A percentile compares a stretch with the other conserved stretches of the same genome.
Conservation (phyloP, 2,888 invertebrate species). For the Tachina grossa region DNA sequence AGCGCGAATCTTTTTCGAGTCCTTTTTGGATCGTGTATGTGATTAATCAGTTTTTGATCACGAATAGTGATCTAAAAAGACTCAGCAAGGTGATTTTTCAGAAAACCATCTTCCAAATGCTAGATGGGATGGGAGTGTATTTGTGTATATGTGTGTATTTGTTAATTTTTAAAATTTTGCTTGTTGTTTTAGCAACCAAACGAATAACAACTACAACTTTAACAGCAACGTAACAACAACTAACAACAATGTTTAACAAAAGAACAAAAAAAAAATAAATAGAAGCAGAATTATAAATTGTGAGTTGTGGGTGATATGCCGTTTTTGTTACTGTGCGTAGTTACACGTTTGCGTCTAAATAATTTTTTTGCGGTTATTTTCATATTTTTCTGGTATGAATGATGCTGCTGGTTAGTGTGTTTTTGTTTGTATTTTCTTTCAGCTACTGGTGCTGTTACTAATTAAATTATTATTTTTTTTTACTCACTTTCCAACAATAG, state of each 20-base stretch:
- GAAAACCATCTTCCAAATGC: too few relatives aligned
- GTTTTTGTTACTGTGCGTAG: background rate
- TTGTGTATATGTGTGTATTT: background rate
- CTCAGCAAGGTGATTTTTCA: too few relatives aligned
- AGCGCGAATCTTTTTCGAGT: too few relatives aligned
- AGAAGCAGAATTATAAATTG: slow-evolving; percentile 41
- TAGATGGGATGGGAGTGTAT: background rate
- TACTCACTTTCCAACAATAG: background rate
- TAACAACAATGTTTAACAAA: slow-evolving; percentile 55
- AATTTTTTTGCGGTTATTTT: slow-evolving; percentile 45
- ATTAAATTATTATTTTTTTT: slow-evolving; percentile 64
- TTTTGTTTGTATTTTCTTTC: slow-evolving; percentile 41
- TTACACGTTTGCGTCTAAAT: slow-evolving; percentile 14
- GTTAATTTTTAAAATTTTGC: slow-evolving; percentile 58
- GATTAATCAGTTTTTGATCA: too few relatives aligned
- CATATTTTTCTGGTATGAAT: slow-evolving; percentile 31
- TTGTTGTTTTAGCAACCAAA: slow-evolving; percentile 76
- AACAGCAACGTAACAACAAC: slow-evolving; percentile 70
- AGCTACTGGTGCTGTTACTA: slow-evolving; percentile 59
- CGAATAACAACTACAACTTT: slow-evolving; percentile 75
- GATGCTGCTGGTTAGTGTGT: slow-evolving; percentile 42
- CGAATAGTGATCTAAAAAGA: too few relatives aligned
- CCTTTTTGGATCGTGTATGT: too few relatives aligned
- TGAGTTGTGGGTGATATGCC: slow-evolving; percentile 52
- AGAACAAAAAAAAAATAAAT: slow-evolving; percentile 32